Evolutionary conservation across 2,797 vertebrate species (phyloP), one percentile per base, ranked within the genome.

Genomic region (Hemitrygon akajei): DNA sequence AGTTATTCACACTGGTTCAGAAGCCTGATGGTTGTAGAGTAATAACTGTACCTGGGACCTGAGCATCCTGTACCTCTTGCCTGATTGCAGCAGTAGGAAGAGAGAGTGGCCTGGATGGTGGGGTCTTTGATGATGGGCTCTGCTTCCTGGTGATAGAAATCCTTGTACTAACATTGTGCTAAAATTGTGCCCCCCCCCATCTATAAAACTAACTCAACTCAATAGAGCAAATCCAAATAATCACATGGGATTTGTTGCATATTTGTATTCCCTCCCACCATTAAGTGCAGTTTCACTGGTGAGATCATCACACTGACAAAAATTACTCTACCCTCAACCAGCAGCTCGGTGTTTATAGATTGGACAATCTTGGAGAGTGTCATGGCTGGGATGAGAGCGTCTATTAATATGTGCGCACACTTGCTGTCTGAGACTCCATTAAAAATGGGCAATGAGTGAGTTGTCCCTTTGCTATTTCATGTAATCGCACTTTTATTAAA

Each of bases 401-500:
- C 86, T n/a, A 63, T 63, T 86, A 16, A 60, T n/a, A 3, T 58
- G 47, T n/a, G 58, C 2, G 5, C 34, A 3, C 2, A 10, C 7
- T 66, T 22, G 7, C n/a, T 1, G n/a, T 89, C n/a, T 37, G 86
- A 22, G 86, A 18, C 63, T 89, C 63, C n/a, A 63, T 22, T 63
- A 69, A 69, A 69, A 69, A n/a, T 69, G 63, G 22, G 63, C 63
- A 89, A 25, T 25, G 60, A 69, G 37, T 37, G 86, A n/a, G 2
- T 69, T 69, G 60, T 20, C 6, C 66, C 63, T n/a, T 37, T 37
- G 86, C 86, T 69, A 69, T 89, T 89, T 37, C 63, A 4, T 18
- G 2, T 69, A 69, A 89, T 89, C 63, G 69, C n/a, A 34, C n/a
- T 89, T 89, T 69, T 37, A 69, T 69, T 86, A 86, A 89, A 89